phyloP scores from a whole-genome alignment of 23 tunicate species.

The Styela plicata region DNA sequence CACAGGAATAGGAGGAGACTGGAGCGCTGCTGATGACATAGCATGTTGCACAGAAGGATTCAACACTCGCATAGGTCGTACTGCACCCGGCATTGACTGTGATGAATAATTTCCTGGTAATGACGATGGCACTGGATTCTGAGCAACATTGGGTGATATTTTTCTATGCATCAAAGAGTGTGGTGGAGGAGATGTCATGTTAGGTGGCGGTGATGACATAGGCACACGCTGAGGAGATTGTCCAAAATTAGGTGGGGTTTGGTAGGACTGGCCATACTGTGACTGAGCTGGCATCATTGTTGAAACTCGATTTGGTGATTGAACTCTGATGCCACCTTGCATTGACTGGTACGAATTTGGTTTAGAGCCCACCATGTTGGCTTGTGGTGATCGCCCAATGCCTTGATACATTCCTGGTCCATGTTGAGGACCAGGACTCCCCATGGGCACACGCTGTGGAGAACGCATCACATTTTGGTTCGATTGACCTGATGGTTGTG shows the following conservation, averaged over 20 bases:
- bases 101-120: not conserved
- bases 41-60: not conserved
- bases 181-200: not conserved
- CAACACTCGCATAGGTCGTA: not conserved
- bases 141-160: not conserved
- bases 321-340: not conserved
- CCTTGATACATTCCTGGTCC: not conserved
- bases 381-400: not conserved
- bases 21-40: not conserved
- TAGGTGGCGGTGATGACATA: not conserved
- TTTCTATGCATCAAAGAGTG: not conserved
- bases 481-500: not conserved
- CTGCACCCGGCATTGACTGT: not conserved
- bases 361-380: not conserved
- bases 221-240: not conserved
- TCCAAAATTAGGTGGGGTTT: not conserved
- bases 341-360: not conserved
- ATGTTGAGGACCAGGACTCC: not conserved
- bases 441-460: not conserved
- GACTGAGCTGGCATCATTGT: not conserved
- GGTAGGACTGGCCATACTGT: not conserved
- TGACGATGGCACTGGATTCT: not conserved
- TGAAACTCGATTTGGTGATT: not conserved
- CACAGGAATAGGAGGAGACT: not conserved
- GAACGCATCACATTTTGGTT: not conserved